phyloP scores from a whole-genome alignment of 2,113 vertebrate genomes.

The Hippocampus comes region DNA sequence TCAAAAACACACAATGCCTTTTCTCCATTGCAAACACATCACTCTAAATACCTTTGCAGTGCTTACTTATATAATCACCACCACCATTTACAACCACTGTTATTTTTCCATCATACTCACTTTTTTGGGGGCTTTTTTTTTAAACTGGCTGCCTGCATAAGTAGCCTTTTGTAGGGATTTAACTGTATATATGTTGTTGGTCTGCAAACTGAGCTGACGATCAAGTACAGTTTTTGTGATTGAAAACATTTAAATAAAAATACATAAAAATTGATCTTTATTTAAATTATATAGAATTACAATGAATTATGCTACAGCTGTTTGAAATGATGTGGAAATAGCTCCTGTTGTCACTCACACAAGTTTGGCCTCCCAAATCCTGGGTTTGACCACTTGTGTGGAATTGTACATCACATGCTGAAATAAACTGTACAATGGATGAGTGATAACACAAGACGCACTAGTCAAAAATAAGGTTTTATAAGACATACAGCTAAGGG shows the following conservation, averaged over 20 bases:
- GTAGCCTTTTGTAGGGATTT: slow-evolving; percentile 57
- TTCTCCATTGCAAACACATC: neutral
- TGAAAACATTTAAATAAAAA: slow-evolving; percentile 29
- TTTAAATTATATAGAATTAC: too few relatives aligned
- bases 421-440: too few relatives aligned
- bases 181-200: slow-evolving; percentile 47
- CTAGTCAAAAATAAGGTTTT: too few relatives aligned
- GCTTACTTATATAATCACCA: slow-evolving; percentile 25
- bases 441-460: too few relatives aligned
- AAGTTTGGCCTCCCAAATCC: too few relatives aligned
- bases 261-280: neutral
- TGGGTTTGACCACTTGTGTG: too few relatives aligned
- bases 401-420: too few relatives aligned
- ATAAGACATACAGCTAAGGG: too few relatives aligned
- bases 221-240: slow-evolving; percentile 57
- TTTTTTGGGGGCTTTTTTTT: slow-evolving; percentile 50
- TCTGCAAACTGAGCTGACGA: slow-evolving; percentile 49
- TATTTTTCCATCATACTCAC: slow-evolving; percentile 49
- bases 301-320: too few relatives aligned
- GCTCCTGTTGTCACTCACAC: too few relatives aligned
- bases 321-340: too few relatives aligned
- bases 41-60: slow-evolving; percentile 28
- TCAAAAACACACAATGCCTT: slow-evolving; percentile 6
- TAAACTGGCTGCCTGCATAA: slow-evolving; percentile 55
- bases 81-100: slow-evolving; percentile 68